Percentiles rank a stretch among this genome's conserved stretches.
phyloP scores from a whole-genome alignment of 2,797 vertebrate species.

The Chaenodraco wilsoni region DNA sequence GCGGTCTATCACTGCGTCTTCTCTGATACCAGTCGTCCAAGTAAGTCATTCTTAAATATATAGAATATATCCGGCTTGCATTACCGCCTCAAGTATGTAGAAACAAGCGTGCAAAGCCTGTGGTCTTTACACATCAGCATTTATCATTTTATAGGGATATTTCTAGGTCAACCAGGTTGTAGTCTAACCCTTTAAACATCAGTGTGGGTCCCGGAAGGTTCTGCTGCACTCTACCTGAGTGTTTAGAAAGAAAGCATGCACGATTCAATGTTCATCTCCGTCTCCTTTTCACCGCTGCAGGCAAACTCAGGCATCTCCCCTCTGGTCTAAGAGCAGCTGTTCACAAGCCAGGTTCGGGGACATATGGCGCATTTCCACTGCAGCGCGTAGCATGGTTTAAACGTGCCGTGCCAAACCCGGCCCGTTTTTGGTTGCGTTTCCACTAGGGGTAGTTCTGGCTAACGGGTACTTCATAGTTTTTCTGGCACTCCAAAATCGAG shows the following conservation, averaged over 20 bases:
- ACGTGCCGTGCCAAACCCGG: too few species aligned
- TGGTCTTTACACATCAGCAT: constrained; percentile 25
- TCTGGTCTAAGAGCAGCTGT: neutral
- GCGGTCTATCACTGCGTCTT: too few species aligned
- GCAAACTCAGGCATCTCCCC: constrained; percentile 39
- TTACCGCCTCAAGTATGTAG: constrained; percentile 22
- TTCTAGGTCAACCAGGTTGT: neutral
- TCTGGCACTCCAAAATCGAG: too few species aligned
- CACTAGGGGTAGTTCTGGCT: too few species aligned
- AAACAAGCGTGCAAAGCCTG: constrained; percentile 19
- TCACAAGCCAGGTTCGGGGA: neutral
- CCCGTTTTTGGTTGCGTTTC: too few species aligned
- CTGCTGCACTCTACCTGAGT: neutral
- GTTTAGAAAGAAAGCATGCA: neutral
- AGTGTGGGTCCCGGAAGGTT: neutral
- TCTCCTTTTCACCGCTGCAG: constrained; percentile 17
- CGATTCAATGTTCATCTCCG: constrained; percentile 1
- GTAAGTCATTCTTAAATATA: neutral
- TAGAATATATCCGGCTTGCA: constrained; percentile 22
- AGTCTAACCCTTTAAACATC: neutral
- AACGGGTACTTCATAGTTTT: too few species aligned
- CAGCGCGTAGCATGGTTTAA: too few species aligned
- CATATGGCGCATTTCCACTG: too few species aligned
- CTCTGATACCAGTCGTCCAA: too few species aligned
- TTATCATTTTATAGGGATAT: neutral